Evolutionary conservation across 2,888 invertebrate species (phyloP).

Genomic region (Volucella inanis): DNA sequence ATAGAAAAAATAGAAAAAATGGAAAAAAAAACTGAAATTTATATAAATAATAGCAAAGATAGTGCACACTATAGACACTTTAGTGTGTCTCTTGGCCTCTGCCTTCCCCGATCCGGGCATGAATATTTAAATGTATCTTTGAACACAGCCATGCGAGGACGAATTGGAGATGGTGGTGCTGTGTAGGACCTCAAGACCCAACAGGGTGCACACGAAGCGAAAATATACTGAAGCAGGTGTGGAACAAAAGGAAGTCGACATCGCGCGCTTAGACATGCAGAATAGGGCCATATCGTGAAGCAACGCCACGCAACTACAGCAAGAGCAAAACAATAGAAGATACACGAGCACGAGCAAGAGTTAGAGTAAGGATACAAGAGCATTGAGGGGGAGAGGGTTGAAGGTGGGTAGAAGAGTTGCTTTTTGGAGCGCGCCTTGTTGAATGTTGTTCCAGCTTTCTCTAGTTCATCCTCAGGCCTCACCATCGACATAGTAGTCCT

Average conservation of each 20-base stretch:
- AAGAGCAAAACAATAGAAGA: slow-evolving; percentile 40
- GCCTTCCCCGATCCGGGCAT: slow-evolving; percentile 51
- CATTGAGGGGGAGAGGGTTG: too few species aligned
- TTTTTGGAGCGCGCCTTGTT: slow-evolving; percentile 68
- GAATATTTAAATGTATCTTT: slow-evolving; percentile 74
- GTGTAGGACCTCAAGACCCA: slow-evolving; percentile 4
- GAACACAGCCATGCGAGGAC: slow-evolving; percentile 34
- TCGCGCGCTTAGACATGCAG: slow-evolving; percentile 75
- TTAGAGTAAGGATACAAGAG: slow-evolving; percentile 37
- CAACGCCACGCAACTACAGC: slow-evolving; percentile 61
- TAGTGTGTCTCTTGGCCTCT: slow-evolving; percentile 48
- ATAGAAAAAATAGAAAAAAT: slow-evolving; percentile 28
- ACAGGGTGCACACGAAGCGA: slow-evolving; percentile 13
- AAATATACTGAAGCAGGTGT: slow-evolving; percentile 64
- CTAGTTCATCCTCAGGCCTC: slow-evolving; percentile 59
- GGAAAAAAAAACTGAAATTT: slow-evolving; percentile 22
- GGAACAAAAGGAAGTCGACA: slow-evolving; percentile 74
- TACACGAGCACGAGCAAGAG: slow-evolving; percentile 47
- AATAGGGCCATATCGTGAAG: slow-evolving; percentile 62
- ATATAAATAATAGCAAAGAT: slow-evolving; percentile 68
- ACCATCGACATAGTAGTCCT: slow-evolving; percentile 43
- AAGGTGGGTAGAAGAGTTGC: background rate
- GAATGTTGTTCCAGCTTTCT: slow-evolving; percentile 55
- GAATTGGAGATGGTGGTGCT: slow-evolving; percentile 4
- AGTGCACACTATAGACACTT: slow-evolving; percentile 3